Evolutionary conservation across 2,888 invertebrate species (phyloP).

Genomic region (Hartigia nigra): DNA sequence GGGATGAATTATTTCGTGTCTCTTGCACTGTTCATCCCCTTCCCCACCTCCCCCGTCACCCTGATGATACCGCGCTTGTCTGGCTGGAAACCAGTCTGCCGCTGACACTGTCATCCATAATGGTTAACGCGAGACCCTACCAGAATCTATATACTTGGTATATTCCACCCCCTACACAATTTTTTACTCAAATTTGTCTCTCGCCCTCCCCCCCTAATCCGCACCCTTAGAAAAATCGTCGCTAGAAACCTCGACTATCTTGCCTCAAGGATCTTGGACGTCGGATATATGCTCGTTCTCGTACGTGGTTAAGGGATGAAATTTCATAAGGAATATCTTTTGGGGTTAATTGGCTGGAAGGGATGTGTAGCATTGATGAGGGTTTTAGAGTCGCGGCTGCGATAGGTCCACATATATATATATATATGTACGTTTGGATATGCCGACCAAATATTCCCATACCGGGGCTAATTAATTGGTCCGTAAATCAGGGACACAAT

Average conservation of each 20-base stretch:
- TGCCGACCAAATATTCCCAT: slow-evolving; percentile 32
- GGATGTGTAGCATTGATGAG: background rate
- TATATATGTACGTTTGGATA: background rate
- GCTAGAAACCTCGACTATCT: background rate
- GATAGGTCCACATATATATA: background rate
- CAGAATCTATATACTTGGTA: background rate
- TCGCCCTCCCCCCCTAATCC: background rate
- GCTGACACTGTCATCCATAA: slow-evolving; percentile 62
- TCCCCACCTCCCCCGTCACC: background rate
- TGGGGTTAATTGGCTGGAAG: background rate
- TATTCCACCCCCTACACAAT: background rate
- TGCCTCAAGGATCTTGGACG: background rate
- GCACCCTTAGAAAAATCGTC: background rate
- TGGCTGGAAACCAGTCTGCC: slow-evolving; percentile 34
- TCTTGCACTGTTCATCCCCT: slow-evolving; percentile 51
- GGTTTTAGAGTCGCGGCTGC: background rate
- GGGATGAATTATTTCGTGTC: slow-evolving; percentile 64
- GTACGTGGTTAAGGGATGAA: background rate
- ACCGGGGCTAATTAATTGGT: slow-evolving; percentile 61
- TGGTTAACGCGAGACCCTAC: slow-evolving; percentile 15
- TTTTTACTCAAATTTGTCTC: background rate
- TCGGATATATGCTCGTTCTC: background rate
- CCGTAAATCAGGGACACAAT: slow-evolving; percentile 62
- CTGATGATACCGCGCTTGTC: slow-evolving; percentile 44
- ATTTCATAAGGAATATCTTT: background rate